phyloP scores from a whole-genome alignment of 2,113 vertebrate genomes.

The Rana temporaria region DNA sequence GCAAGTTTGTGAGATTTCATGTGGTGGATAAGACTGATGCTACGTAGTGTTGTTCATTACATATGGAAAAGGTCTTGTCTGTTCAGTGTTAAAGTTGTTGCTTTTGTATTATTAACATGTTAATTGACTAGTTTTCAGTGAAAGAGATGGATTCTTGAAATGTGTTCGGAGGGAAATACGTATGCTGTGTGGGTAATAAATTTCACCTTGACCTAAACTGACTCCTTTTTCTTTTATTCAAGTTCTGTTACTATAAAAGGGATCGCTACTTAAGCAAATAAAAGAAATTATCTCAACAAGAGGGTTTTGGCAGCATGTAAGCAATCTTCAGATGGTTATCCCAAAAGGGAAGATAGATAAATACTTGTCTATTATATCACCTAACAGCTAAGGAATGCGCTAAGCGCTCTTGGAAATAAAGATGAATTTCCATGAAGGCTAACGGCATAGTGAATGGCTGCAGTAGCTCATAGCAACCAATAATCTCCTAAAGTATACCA shows the following conservation, averaged over 20 bases:
- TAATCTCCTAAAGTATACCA: too few relatives aligned
- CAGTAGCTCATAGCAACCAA: too few relatives aligned
- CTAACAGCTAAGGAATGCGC: constrained; percentile 35
- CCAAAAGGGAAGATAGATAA: constrained; percentile 36
- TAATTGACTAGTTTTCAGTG: constrained; percentile 74
- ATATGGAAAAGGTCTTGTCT: constrained; percentile 70
- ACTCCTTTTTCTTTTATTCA: constrained; percentile 55
- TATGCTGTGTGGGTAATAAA: constrained; percentile 86
- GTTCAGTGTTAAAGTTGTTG: constrained; percentile 74
- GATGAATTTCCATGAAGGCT: too few relatives aligned
- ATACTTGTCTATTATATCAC: constrained; percentile 24
- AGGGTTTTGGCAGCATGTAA: constrained; percentile 38
- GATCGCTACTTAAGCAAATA: constrained; percentile 44
- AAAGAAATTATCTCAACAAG: constrained; percentile 51
- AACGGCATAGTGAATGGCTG: too few relatives aligned
- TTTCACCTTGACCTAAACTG: constrained; percentile 79
- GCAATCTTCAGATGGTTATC: constrained; percentile 41
- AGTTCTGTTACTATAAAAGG: constrained; percentile 36
- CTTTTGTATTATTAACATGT: constrained; percentile 76
- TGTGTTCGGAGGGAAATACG: constrained; percentile 78
- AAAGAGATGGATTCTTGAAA: constrained; percentile 76
- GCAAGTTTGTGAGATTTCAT: constrained; percentile 66
- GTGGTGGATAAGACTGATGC: constrained; percentile 64
- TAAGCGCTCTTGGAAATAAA: background rate
- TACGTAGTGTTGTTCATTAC: constrained; percentile 66